These are phyloP conservation scores for Leptodirus hochenwartii DNA, from an alignment of 2,888 invertebrate species.

Conservation along the genomic window DNA sequence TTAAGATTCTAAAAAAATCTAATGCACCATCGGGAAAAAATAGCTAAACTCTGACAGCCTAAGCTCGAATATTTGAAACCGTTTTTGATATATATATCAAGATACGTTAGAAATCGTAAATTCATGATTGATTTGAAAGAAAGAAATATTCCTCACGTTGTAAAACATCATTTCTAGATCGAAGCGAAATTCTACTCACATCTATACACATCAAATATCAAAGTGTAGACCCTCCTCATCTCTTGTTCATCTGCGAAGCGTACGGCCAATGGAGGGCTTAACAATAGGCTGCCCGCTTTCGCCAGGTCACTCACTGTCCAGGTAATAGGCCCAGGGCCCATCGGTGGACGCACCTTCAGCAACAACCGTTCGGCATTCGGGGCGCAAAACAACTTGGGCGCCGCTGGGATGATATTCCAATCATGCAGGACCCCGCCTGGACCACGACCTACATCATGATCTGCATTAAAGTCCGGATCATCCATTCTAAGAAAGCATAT, in stretches of 20 bases:
- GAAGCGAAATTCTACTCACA: too few relatives aligned
- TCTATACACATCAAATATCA: conserved; percentile 56
- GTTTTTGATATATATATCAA: too few relatives aligned
- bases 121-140: too few relatives aligned
- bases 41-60: too few relatives aligned
- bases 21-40: too few relatives aligned
- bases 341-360: conserved; percentile 9
- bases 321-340: conserved; percentile 17
- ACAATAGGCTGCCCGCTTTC: conserved; percentile 36
- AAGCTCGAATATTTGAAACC: too few relatives aligned
- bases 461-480: too few relatives aligned
- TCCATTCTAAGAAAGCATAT: conserved; percentile 15
- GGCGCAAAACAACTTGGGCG: conserved; percentile 15
- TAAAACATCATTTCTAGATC: too few relatives aligned
- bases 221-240: conserved; percentile 51
- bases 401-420: conserved; percentile 22
- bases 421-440: conserved; percentile 18
- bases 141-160: too few relatives aligned
- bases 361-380: conserved; percentile 11
- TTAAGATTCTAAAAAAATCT: too few relatives aligned
- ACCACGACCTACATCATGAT: conserved; percentile 13
- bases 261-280: conserved; percentile 31
- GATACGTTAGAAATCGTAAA: too few relatives aligned
- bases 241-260: conserved; percentile 46
- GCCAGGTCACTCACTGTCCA: conserved; percentile 30